Base-by-base conservation (phyloP, 2,888 invertebrate species). In the Homarus gammarus region DNA sequence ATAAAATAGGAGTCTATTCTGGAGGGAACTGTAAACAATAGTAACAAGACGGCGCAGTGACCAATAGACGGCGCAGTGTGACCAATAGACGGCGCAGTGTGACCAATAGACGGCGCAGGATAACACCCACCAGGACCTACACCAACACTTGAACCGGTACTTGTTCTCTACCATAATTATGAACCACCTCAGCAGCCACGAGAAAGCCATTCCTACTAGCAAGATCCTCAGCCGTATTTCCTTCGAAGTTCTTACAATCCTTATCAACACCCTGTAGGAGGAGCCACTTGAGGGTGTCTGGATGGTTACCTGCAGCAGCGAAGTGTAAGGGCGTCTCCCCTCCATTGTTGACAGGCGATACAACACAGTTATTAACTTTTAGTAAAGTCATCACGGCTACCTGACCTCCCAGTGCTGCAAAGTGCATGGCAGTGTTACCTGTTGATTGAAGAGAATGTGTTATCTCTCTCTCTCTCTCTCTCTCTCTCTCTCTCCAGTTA, bases 351-450 rank as follows among this genome's bases (percentile, higher is more conserved):
- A 27, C 22, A 22, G 27, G 1, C 3, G n/a, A 5, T 31, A 82
- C 2, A 15, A 38, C 31, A 36, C 82, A 82, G 18, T 44, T 64
- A 1, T 5, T 18, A 18, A 10, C 31, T 27, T 33, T 64, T 38
- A 82, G 82, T 22, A 68, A 38, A 0, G 36, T n/a, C n/a, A 82
- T 5, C 8, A 68, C 31, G 2, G 2, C 6, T 3, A 82, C 2
- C 10, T 82, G 64, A 10, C 68, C 82, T 68, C 68, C 38, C 12
- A 40, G 40, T 10, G 82, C 82, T 27, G 82, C 82, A 38, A 40
- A 82, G 44, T 82, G 82, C 18, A 68, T 31, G 38, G 61, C 40
- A 8, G 82, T 82, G 64, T 68, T 82, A 10, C 82, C 82, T 82
- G 68, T 31, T n/a, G 64, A 64, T 8, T n/a, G 64, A 12, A 64